These are phyloP conservation scores for Corynorhinus townsendii DNA, from an alignment of 2,113 vertebrate genomes.

Conservation along the genomic window DNA sequence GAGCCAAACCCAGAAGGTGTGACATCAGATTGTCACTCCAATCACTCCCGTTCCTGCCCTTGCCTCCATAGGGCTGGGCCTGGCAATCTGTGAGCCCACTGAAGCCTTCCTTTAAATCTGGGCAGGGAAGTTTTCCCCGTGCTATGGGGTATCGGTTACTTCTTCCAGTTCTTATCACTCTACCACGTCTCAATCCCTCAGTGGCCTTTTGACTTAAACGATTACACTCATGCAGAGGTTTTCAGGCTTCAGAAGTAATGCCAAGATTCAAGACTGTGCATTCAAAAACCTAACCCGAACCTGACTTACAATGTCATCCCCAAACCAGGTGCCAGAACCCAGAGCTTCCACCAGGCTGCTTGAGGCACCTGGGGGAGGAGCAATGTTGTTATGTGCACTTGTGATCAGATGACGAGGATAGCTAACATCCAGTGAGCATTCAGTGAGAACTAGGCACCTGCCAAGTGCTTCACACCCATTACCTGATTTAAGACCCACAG, in stretches of 20 bases:
- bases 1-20: not conserved
- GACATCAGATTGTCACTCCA: not conserved
- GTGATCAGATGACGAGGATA: not conserved
- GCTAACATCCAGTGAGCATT: not conserved
- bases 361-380: not conserved
- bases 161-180: not conserved
- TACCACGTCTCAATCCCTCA: not conserved
- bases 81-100: not conserved
- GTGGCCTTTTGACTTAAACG: not conserved
- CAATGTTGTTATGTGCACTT: rapidly evolving
- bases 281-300: not conserved
- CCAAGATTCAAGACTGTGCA: not conserved
- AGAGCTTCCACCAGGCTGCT: not conserved
- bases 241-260: not conserved
- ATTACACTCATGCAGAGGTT: not conserved
- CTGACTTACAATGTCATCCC: not conserved
- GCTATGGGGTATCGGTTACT: not conserved
- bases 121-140: not conserved
- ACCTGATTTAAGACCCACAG: not conserved
- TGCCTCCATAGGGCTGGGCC: not conserved
- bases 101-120: not conserved
- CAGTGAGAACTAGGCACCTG: not conserved
- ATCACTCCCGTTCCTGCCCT: rapidly evolving
- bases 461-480: no score
- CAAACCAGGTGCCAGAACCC: not conserved